Evolutionary conservation across 2,888 invertebrate genomes (phyloP).

Genomic region (Leptodirus hochenwartii): DNA sequence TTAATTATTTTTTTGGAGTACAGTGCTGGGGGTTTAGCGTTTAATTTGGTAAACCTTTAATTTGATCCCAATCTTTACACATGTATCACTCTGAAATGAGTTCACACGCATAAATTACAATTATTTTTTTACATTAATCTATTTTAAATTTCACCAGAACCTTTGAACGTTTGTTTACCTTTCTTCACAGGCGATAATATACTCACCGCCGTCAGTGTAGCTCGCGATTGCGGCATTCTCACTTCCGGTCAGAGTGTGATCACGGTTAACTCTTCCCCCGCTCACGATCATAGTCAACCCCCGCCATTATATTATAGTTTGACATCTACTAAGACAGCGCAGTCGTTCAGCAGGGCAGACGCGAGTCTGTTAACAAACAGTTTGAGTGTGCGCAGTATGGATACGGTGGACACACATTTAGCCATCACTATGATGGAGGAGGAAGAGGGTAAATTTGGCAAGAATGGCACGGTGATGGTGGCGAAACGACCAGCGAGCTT

Average conservation of each 20-base stretch:
- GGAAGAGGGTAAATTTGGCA: background rate
- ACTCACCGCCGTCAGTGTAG: conserved; percentile 83
- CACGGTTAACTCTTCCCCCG: conserved; percentile 24
- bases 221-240: conserved; percentile 78
- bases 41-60: too few relatives aligned
- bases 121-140: too few relatives aligned
- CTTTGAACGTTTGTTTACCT: conserved; percentile 4
- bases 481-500: conserved; percentile 12
- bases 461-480: too few relatives aligned
- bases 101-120: too few relatives aligned
- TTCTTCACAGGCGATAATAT: conserved; percentile 54
- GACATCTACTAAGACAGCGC: conserved; percentile 24
- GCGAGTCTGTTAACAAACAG: conserved; percentile 31
- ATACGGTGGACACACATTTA: conserved; percentile 39
- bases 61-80: too few relatives aligned
- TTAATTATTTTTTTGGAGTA: too few relatives aligned
- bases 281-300: conserved; percentile 22
- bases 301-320: conserved; percentile 34
- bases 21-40: too few relatives aligned
- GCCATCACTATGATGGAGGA: conserved; percentile 11
- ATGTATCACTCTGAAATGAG: too few relatives aligned
- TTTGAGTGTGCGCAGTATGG: conserved; percentile 40
- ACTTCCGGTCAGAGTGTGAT: conserved; percentile 32
- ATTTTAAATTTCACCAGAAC: background rate
- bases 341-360: conserved; percentile 16